Conservation (phyloP, 2,797 vertebrate species). For the Enteromius unitaeniatus region DNA sequence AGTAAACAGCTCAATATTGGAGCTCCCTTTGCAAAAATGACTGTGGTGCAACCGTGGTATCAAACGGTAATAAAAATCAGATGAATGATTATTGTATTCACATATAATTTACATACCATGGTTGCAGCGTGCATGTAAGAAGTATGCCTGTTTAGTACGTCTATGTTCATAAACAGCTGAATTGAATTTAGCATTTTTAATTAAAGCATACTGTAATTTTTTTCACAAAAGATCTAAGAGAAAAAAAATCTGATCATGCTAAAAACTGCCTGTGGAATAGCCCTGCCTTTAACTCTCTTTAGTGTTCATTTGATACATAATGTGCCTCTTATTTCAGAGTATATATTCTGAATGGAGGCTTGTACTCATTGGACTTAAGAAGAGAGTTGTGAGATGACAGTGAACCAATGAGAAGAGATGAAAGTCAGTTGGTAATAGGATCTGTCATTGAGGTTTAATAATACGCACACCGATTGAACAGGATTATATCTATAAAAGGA, state of each 20-base stretch:
- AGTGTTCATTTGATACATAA: neutral
- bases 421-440: slow-evolving; percentile 74
- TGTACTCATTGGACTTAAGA: slow-evolving; percentile 41
- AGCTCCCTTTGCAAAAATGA: neutral
- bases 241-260: neutral
- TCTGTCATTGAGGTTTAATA: slow-evolving; percentile 77
- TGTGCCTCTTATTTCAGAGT: neutral
- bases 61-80: neutral
- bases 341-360: neutral
- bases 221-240: neutral
- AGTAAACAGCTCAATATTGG: slow-evolving; percentile 22
- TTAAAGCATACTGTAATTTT: neutral
- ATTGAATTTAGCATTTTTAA: neutral
- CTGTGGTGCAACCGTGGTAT: neutral
- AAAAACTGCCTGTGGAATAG: neutral
- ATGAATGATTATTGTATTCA: neutral
- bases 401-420: slow-evolving; percentile 11
- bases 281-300: neutral
- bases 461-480: slow-evolving; percentile 43
- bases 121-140: neutral
- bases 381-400: slow-evolving; percentile 59
- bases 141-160: neutral
- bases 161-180: neutral
- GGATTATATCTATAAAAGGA: slow-evolving; percentile 65
- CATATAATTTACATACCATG: neutral